These are phyloP conservation scores for Oikopleura dioica DNA, from an alignment of 23 tunicate genomes.

Conservation along the genomic window DNA sequence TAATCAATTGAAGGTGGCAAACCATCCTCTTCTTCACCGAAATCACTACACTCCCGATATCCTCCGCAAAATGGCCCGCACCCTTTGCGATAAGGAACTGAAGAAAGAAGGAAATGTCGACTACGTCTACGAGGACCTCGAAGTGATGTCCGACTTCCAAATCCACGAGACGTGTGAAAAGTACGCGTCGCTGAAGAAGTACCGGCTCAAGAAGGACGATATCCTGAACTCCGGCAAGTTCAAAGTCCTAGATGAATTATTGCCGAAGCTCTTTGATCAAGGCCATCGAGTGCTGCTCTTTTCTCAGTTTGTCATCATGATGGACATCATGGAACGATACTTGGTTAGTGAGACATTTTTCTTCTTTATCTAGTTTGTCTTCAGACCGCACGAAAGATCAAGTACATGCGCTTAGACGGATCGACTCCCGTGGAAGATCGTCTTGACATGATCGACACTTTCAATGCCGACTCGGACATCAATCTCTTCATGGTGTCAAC, in stretches of 20 bases:
- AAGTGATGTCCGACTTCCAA: constrained; percentile 95
- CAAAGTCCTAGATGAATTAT: constrained; percentile 26
- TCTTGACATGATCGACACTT: constrained; percentile 39
- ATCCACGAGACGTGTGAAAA: constrained; percentile 29
- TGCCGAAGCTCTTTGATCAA: constrained; percentile 19
- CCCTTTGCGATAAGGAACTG: constrained; percentile 17
- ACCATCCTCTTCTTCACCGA: constrained; percentile 59
- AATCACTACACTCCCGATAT: constrained; percentile 22
- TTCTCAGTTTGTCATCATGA: constrained; percentile 73
- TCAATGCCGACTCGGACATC: constrained; percentile 25
- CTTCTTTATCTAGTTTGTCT: no score
- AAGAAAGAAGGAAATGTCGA: constrained; percentile 31
- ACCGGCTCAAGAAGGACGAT: constrained; percentile 17
- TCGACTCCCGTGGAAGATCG: constrained; percentile 16
- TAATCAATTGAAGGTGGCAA: constrained; percentile 21
- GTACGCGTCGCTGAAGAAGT: constrained; percentile 12
- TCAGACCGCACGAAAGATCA: background rate
- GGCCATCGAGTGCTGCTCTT: constrained; percentile 40
- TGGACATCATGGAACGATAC: constrained; percentile 63
- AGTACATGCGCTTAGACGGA: background rate
- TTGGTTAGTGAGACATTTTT: no score
- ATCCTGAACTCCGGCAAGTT: constrained; percentile 50
- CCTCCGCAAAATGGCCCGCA: constrained; percentile 43
- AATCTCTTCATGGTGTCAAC: constrained; percentile 54
- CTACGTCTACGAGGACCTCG: constrained; percentile 56